A percentile compares a stretch with the other conserved stretches of the same genome.
Conservation (phyloP, 2,888 invertebrate genomes). For the Myopa testacea region DNA sequence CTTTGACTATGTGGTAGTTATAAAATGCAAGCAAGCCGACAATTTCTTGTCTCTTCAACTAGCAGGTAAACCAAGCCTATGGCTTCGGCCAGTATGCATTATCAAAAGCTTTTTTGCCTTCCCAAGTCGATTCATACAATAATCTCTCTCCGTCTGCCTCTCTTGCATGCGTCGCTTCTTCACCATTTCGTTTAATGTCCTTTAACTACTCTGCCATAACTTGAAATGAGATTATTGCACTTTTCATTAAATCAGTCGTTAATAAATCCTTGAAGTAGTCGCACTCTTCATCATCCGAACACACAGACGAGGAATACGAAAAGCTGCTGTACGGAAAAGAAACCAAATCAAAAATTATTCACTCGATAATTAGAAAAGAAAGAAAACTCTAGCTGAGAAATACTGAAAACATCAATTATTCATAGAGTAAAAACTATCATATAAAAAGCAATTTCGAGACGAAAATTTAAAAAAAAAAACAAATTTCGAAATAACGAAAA, state of each 20-base stretch:
- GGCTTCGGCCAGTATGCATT: too few relatives aligned
- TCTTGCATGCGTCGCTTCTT: too few relatives aligned
- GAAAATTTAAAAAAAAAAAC: conserved; percentile 23
- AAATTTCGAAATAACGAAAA: conserved; percentile 13
- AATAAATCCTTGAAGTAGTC: conserved; percentile 18
- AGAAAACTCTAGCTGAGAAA: conserved; percentile 24
- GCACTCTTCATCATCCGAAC: background rate
- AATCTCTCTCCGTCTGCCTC: too few relatives aligned
- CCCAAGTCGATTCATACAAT: too few relatives aligned
- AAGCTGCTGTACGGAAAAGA: background rate
- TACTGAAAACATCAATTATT: conserved; percentile 31
- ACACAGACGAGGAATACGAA: background rate
- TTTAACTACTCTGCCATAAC: background rate
- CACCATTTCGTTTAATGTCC: conserved; percentile 9
- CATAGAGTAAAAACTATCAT: conserved; percentile 7
- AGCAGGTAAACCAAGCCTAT: too few relatives aligned
- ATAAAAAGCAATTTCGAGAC: conserved; percentile 1
- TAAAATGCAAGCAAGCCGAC: too few relatives aligned
- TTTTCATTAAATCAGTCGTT: conserved; percentile 24
- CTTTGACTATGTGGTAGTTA: too few relatives aligned
- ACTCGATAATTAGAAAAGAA: background rate
- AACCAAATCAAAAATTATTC: conserved; percentile 2
- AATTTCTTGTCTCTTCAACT: too few relatives aligned
- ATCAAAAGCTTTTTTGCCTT: too few relatives aligned
- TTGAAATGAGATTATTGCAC: conserved; percentile 26